A percentile compares a stretch with the other conserved stretches of the same genome.
Conservation (phyloP, 2,888 invertebrate species). For the Dryobota labecula region DNA sequence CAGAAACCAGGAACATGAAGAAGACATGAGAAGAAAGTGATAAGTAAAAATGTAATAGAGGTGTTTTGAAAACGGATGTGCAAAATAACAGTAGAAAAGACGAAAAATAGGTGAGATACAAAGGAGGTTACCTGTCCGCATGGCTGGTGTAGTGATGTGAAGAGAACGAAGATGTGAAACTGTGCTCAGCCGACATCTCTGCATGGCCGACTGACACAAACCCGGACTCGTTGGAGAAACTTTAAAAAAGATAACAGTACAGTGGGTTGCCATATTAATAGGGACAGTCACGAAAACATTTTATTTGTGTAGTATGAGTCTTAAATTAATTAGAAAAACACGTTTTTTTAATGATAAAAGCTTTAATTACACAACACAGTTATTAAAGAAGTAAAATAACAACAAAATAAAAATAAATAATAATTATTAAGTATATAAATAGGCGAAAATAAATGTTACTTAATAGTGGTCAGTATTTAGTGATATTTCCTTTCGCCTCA, state of each 20-base stretch:
- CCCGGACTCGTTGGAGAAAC: constrained; percentile 90
- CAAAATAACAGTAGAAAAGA: constrained; percentile 51
- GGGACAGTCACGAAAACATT: too few relatives aligned
- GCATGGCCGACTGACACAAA: constrained; percentile 89
- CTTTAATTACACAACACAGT: too few relatives aligned
- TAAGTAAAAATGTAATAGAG: constrained; percentile 44
- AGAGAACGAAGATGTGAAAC: constrained; percentile 85
- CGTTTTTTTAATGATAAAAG: too few relatives aligned
- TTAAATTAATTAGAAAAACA: too few relatives aligned
- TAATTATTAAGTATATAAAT: too few relatives aligned
- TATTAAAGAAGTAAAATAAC: too few relatives aligned
- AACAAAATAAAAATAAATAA: too few relatives aligned
- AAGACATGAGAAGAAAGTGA: constrained; percentile 46
- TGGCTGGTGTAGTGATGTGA: constrained; percentile 87
- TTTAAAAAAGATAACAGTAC: constrained; percentile 67
- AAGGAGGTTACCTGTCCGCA: constrained; percentile 82
- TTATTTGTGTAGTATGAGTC: too few relatives aligned
- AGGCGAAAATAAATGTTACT: too few relatives aligned
- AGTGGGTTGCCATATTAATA: too few relatives aligned
- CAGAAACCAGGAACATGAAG: constrained; percentile 57
- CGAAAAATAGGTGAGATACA: constrained; percentile 55
- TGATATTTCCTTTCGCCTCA: too few relatives aligned
- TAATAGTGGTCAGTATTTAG: too few relatives aligned
- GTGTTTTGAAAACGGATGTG: constrained; percentile 55
- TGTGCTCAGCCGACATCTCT: constrained; percentile 86